Base-by-base conservation (phyloP, 2,113 vertebrate species). In the Grammomys dolichurus region DNA sequence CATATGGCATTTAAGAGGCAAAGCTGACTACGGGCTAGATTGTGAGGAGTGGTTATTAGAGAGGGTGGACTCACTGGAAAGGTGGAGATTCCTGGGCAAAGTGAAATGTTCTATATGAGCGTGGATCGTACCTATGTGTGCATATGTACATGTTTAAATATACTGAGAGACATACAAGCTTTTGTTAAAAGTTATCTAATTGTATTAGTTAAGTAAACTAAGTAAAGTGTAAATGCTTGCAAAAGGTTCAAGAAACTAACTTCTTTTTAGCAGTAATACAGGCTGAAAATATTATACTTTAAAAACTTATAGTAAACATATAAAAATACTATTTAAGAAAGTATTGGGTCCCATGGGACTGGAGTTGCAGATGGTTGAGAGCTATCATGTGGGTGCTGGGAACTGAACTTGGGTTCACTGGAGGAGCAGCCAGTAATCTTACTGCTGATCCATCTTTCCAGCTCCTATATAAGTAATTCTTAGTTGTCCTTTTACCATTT, bases 401-500 rank as follows among this genome's bases (percentile, higher is more conserved):
- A 58, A 84, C 3, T 63, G 81, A 84, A 84, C n/a, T 58, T 63
- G n/a, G 81, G 56, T 16, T 40, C 56, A 60, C 80, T 28, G 80
- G 56, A 40, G 58, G 58, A 84, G 14, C 24, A 63, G 24, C 7
- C 58, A 84, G 58, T 63, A 40, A 16, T 31, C n/a, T 63, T 43
- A 84, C 33, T 22, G 31, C 19, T 22, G 77, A 80, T 7, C 58
- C 81, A 63, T 31, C 56, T 63, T 60, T 63, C 81, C 81, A 84
- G n/a, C 7, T 26, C n/a, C n/a, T 84, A 17, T 40, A 26, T 60
- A 60, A 60, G 31, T 76, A 95, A 95, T 82, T 80, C 40, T 72
- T 31, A 96, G 93, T 78, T 90, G 16, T 24, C 24, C 31, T 90
- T 84, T 88, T 56, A 77, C 56, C 26, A 36, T 95, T 97, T 92